Percentiles rank a stretch among this genome's conserved stretches.
Evolutionary conservation across 2,797 vertebrate species (phyloP).

Genomic region (Caiman crocodilus): DNA sequence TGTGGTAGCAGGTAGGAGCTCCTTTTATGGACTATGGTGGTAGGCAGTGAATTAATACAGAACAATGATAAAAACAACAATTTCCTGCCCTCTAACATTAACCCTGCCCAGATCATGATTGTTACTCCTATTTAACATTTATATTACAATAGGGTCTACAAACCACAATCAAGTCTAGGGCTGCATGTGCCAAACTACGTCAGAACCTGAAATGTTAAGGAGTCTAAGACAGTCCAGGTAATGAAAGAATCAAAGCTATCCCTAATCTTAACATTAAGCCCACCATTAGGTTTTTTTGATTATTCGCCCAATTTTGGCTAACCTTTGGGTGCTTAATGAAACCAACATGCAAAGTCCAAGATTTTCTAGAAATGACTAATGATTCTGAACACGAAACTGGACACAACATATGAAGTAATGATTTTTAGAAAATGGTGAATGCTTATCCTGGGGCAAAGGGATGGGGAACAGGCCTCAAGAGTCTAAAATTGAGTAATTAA

Average conservation of each 20-base stretch:
- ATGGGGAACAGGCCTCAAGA: not conserved
- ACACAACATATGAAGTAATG: no score
- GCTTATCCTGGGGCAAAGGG: no score
- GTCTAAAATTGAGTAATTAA: not conserved
- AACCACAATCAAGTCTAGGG: not conserved
- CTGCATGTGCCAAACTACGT: not conserved
- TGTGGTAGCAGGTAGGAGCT: not conserved
- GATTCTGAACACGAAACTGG: not conserved
- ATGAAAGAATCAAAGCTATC: not conserved
- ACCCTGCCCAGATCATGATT: no score
- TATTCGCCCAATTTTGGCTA: not conserved
- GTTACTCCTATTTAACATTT: not conserved
- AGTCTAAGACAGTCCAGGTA: not conserved
- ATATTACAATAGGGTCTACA: not conserved
- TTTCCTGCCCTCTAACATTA: not conserved
- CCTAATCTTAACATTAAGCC: no score
- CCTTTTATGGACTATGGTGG: not conserved
- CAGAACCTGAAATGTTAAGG: not conserved
- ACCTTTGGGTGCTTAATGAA: not conserved
- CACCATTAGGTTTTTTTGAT: not conserved
- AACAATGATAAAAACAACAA: not conserved
- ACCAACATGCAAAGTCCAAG: not conserved
- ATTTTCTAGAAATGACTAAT: not conserved
- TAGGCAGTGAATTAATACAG: not conserved
- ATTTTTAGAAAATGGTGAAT: no score